A percentile compares a stretch with the other conserved stretches of the same genome.
These are phyloP conservation scores for Drosophila paulistorum DNA, from an alignment of 1,140 invertebrate species.

Conservation along the genomic window DNA sequence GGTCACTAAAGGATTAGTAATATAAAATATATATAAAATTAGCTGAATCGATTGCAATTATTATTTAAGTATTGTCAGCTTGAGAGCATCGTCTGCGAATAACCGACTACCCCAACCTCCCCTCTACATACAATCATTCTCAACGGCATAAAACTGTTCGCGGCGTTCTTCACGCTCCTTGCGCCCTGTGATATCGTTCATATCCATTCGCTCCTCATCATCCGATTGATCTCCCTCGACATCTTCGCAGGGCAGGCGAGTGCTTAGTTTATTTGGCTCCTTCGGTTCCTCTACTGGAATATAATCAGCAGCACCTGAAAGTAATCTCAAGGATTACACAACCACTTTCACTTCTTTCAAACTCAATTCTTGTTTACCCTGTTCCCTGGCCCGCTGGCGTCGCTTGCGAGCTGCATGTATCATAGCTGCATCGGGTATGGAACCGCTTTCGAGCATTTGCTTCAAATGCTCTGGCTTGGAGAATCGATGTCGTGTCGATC, in stretches of 20 bases:
- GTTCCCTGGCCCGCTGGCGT: constrained; percentile 89
- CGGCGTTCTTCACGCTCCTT: constrained; percentile 90
- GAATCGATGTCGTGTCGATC: constrained; percentile 84
- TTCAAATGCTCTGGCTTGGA: constrained; percentile 88
- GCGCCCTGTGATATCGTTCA: constrained; percentile 89
- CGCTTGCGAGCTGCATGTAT: constrained; percentile 97
- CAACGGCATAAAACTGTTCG: constrained; percentile 92
- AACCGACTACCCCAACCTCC: constrained; percentile 8
- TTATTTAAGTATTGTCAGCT: constrained; percentile 21
- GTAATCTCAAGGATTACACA: neutral
- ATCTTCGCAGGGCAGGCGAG: constrained; percentile 92
- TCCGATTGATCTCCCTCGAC: constrained; percentile 90
- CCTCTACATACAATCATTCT: constrained; percentile 86
- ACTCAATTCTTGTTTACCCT: constrained; percentile 49
- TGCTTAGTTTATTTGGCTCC: constrained; percentile 83
- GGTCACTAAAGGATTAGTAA: constrained; percentile 83
- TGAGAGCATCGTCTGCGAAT: constrained; percentile 28
- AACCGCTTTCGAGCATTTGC: constrained; percentile 90
- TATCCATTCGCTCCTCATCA: constrained; percentile 89
- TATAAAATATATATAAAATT: constrained; percentile 44
- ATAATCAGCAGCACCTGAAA: constrained; percentile 87
- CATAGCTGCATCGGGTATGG: constrained; percentile 97
- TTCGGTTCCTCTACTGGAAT: constrained; percentile 90
- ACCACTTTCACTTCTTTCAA: neutral
- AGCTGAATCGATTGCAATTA: neutral